Conservation (phyloP, 2,113 vertebrate genomes). For the Cathartes aura region DNA sequence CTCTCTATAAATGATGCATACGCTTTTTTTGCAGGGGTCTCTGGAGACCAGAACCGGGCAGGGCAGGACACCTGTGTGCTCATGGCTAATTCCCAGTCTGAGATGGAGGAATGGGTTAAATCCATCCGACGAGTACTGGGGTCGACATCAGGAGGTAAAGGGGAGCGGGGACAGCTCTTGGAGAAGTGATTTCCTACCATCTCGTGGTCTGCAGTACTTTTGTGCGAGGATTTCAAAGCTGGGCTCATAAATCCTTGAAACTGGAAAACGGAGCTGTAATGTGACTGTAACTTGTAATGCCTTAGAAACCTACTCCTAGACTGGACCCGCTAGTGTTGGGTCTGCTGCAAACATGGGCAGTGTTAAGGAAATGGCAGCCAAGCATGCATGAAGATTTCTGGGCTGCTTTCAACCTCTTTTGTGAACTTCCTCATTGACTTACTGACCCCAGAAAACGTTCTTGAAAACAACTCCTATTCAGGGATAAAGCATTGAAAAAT, state of each 20-base stretch:
- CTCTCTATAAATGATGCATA: too few species aligned
- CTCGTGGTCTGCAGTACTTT: not conserved
- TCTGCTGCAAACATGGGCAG: not conserved
- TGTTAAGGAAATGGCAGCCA: not conserved
- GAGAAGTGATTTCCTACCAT: not conserved
- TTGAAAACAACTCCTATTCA: not conserved
- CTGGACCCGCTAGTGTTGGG: accelerated
- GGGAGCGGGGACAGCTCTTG: not conserved
- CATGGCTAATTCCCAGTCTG: conserved; percentile 91
- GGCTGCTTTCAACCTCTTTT: not conserved
- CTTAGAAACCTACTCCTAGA: too few species aligned
- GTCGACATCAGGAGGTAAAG: conserved; percentile 85
- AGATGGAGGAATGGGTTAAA: conserved; percentile 96
- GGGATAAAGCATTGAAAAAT: not conserved
- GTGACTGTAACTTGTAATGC: accelerated
- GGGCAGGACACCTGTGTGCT: conserved; percentile 83
- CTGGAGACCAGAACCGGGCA: conserved; percentile 78
- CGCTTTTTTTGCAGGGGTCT: conserved; percentile 66
- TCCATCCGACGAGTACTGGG: conserved; percentile 85
- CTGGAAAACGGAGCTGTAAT: accelerated
- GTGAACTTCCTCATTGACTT: not conserved
- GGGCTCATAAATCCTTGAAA: not conserved
- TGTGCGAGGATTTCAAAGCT: not conserved
- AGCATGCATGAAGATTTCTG: not conserved
- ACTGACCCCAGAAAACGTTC: not conserved